phyloP scores from a whole-genome alignment of 2,113 vertebrate genomes.

The Upupa epops region DNA sequence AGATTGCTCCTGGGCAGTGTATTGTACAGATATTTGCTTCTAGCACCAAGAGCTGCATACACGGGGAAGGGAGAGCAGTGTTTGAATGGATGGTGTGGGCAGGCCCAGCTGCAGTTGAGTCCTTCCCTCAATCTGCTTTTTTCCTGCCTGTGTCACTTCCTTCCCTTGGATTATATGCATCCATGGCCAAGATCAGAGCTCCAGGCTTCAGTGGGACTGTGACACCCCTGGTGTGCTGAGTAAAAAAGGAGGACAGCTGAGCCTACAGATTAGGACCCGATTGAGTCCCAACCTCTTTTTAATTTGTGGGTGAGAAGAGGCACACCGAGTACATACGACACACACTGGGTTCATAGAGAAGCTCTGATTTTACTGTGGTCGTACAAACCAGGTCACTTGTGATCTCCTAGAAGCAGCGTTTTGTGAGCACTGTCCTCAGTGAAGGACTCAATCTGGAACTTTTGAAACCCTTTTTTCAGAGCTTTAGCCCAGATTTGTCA shows the following conservation, averaged over 20 bases:
- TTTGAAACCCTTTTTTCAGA: not conserved
- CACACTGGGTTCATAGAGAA: accelerated
- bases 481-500: not conserved
- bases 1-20: not conserved
- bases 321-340: accelerated
- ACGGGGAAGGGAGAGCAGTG: not conserved
- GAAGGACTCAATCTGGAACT: not conserved
- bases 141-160: slow-evolving; percentile 82
- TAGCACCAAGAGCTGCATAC: no score
- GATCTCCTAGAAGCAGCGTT: not conserved
- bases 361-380: not conserved
- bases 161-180: slow-evolving; percentile 74
- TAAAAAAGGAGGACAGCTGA: not conserved
- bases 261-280: not conserved
- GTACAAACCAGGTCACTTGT: not conserved
- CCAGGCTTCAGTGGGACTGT: not conserved
- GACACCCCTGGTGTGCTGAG: not conserved
- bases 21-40: no score
- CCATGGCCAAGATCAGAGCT: not conserved
- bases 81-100: not conserved
- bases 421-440: not conserved
- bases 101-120: slow-evolving; percentile 58
- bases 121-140: slow-evolving; percentile 69
- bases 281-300: not conserved
- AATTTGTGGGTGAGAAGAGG: not conserved